Conservation (phyloP, 2,113 vertebrate species). For the Microtus montanus region DNA sequence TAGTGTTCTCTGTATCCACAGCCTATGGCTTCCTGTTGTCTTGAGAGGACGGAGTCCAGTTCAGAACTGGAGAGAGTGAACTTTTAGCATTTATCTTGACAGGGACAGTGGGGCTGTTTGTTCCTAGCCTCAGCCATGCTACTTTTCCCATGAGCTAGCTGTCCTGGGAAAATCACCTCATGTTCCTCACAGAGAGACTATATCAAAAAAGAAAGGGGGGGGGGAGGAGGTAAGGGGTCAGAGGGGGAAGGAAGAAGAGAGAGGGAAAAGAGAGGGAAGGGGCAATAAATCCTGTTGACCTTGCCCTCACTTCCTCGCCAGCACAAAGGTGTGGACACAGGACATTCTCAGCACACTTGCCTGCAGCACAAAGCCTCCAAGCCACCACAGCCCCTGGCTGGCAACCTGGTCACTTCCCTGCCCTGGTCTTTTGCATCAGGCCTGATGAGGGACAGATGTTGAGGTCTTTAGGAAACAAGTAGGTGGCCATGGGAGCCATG, state of each 20-base stretch:
- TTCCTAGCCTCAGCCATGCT: not conserved
- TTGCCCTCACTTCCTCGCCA: not conserved
- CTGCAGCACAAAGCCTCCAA: not conserved
- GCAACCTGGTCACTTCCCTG: not conserved
- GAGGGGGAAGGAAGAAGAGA: not conserved
- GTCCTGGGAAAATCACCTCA: not conserved
- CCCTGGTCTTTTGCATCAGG: not conserved
- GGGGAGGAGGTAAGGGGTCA: not conserved
- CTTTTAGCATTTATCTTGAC: not conserved
- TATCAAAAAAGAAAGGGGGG: not conserved
- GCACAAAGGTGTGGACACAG: not conserved
- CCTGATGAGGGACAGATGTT: rapidly evolving
- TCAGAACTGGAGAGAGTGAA: not conserved
- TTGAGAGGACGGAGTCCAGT: not conserved
- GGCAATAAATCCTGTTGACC: not conserved
- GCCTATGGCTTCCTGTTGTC: not conserved
- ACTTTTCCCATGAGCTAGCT: not conserved
- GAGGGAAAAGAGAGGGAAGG: not conserved
- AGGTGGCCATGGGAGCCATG: no score
- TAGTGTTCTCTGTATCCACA: not conserved
- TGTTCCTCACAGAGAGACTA: not conserved
- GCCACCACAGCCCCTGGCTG: not conserved
- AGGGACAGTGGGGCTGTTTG: not conserved
- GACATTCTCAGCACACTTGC: not conserved
- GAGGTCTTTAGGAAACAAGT: no score